phyloP scores from a whole-genome alignment of 2,113 vertebrate species.

The Eolophus roseicapilla region DNA sequence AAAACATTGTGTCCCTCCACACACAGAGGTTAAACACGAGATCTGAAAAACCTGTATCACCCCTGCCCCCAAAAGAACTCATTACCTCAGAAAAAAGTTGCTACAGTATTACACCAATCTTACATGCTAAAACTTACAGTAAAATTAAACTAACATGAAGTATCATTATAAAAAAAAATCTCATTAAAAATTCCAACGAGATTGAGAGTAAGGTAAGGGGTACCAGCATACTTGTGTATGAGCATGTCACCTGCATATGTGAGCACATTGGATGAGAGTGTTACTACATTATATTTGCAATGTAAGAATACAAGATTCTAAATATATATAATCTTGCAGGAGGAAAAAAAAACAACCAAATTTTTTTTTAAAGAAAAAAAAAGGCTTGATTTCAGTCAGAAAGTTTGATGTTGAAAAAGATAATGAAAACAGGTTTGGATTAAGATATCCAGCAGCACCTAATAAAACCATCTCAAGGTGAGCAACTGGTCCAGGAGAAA shows the following conservation, averaged over 20 bases:
- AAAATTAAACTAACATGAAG: background rate
- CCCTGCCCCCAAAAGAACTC: background rate
- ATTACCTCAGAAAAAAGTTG: background rate
- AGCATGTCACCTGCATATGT: background rate
- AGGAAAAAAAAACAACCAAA: too few relatives aligned
- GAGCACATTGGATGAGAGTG: rapidly evolving
- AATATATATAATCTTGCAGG: background rate
- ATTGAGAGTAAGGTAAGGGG: background rate
- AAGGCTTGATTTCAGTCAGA: background rate
- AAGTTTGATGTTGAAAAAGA: background rate
- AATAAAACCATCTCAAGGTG: background rate
- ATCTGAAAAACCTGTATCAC: background rate
- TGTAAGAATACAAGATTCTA: background rate
- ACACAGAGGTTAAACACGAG: background rate
- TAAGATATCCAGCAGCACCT: background rate
- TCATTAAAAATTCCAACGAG: background rate
- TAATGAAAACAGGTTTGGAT: background rate
- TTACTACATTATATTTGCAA: background rate
- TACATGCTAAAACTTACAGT: background rate
- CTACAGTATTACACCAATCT: background rate
- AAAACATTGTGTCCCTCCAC: background rate
- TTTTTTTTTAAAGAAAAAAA: background rate
- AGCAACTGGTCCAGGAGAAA: background rate
- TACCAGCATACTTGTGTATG: background rate
- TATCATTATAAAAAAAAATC: background rate